Conservation (phyloP, 2,113 vertebrate species). For the Microcebus jonahi region DNA sequence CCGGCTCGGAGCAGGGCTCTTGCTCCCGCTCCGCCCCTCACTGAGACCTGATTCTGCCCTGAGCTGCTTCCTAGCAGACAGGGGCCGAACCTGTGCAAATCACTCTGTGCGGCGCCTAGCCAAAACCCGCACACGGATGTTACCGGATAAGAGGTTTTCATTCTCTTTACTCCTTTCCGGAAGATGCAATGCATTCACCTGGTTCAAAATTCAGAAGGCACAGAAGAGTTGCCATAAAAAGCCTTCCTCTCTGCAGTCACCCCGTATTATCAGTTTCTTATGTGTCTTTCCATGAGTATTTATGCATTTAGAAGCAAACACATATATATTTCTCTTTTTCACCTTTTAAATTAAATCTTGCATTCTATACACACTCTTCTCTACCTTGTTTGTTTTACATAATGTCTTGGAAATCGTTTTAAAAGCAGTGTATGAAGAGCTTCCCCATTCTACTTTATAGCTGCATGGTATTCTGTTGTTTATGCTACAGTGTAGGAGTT, state of each 20-base stretch:
- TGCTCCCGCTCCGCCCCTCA: not conserved
- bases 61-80: not conserved
- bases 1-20: not conserved
- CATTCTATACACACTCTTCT: not conserved
- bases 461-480: too few species aligned
- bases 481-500: not conserved
- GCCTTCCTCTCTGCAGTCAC: not conserved
- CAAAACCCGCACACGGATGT: not conserved
- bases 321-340: not conserved
- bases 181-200: not conserved
- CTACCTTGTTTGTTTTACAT: not conserved
- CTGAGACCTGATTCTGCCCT: not conserved
- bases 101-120: not conserved
- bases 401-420: not conserved
- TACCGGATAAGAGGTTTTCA: not conserved
- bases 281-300: not conserved
- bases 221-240: not conserved
- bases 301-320: not conserved
- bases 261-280: not conserved
- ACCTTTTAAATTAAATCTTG: not conserved
- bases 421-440: not conserved
- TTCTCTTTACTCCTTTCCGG: not conserved
- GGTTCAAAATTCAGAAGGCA: not conserved
- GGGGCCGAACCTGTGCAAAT: not conserved
- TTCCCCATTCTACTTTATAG: not conserved